Evolutionary conservation across 2,888 invertebrate genomes (phyloP).

Genomic region (Palloptera scutellata): DNA sequence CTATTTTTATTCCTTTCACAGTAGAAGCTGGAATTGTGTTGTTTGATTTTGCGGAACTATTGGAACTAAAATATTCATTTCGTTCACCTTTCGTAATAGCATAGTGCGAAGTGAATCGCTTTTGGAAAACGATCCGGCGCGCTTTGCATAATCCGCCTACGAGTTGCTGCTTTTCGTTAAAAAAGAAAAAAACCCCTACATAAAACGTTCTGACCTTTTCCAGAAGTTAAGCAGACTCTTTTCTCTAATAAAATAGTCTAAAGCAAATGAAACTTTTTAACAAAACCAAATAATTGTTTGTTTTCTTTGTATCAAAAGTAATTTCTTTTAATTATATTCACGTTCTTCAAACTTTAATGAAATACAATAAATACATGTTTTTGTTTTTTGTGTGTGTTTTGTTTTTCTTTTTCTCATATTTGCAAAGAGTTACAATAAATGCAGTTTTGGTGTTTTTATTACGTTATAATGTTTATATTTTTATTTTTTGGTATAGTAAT

Average conservation of each 20-base stretch:
- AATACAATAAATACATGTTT: slow-evolving; percentile 24
- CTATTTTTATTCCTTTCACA: too few species aligned
- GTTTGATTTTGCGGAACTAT: too few species aligned
- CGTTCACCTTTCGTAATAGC: too few species aligned
- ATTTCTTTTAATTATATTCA: slow-evolving; percentile 18
- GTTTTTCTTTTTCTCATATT: slow-evolving; percentile 9
- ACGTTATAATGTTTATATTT: slow-evolving; percentile 4
- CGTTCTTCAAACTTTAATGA: background rate
- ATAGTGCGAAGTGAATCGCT: too few species aligned
- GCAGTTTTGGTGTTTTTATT: slow-evolving; percentile 21
- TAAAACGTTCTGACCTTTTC: background rate
- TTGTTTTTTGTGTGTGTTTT: too few species aligned
- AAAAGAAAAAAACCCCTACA: too few species aligned
- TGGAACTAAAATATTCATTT: too few species aligned
- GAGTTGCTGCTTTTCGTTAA: too few species aligned
- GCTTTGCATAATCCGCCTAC: too few species aligned
- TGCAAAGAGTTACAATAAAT: slow-evolving; percentile 23
- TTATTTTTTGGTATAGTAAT: slow-evolving; percentile 29
- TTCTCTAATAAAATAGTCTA: background rate
- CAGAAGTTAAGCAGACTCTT: background rate
- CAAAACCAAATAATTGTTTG: too few species aligned
- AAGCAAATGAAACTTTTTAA: background rate
- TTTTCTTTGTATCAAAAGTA: slow-evolving; percentile 25
- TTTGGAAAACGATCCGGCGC: too few species aligned
- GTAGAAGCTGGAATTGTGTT: too few species aligned